phyloP scores from a whole-genome alignment of 2,888 invertebrate species.

The Microctonus aethiopoides region DNA sequence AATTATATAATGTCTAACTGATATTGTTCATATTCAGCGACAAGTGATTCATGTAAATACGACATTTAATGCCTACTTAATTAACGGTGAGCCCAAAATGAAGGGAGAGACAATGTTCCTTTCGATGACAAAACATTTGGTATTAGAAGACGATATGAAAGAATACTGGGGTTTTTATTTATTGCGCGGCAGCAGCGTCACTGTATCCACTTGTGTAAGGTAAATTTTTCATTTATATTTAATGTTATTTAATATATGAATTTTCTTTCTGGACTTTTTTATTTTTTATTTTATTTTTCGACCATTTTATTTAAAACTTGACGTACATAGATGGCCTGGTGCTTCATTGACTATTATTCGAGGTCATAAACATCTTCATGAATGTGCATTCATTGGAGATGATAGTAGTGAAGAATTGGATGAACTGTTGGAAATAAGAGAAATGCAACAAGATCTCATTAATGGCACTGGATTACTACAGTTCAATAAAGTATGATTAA shows the following conservation, averaged over 20 bases:
- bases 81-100: constrained; percentile 73
- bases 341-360: constrained; percentile 81
- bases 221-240: constrained; percentile 54
- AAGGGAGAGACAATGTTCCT: constrained; percentile 72
- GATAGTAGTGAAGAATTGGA: constrained; percentile 82
- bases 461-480: constrained; percentile 29
- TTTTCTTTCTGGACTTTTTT: no score
- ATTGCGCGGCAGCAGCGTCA: constrained; percentile 78
- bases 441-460: constrained; percentile 63
- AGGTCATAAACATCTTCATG: constrained; percentile 81
- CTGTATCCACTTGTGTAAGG: constrained; percentile 82
- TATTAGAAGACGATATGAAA: constrained; percentile 82
- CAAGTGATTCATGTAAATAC: constrained; percentile 78
- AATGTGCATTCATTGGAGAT: constrained; percentile 85
- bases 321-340: constrained; percentile 82
- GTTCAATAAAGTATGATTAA: neutral
- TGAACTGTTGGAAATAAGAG: constrained; percentile 70
- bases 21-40: constrained; percentile 66
- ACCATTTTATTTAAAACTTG: no score
- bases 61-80: constrained; percentile 81
- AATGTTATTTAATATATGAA: no score
- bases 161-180: constrained; percentile 88
- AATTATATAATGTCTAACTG: neutral
- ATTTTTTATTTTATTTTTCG: no score
- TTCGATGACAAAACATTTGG: constrained; percentile 77